Evolutionary conservation across 1,140 invertebrate genomes (phyloP).

Genomic region (Archivesica marissinica): DNA sequence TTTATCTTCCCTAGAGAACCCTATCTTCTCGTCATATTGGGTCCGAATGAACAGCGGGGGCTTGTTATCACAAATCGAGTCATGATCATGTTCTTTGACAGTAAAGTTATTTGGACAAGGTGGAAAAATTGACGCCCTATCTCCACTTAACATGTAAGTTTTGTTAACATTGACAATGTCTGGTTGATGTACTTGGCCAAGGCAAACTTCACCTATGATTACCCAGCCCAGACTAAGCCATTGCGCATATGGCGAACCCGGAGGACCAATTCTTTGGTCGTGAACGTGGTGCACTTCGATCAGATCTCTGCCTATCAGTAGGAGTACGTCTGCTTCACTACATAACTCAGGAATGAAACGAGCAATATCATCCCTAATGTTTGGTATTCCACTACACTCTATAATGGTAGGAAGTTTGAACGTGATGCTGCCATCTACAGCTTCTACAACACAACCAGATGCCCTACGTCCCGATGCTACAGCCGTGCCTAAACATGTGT

Average conservation of each 20-base stretch:
- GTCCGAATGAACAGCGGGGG: constrained; percentile 56
- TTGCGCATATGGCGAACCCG: constrained; percentile 54
- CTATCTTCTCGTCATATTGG: neutral
- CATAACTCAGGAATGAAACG: neutral
- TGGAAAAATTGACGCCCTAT: constrained; percentile 42
- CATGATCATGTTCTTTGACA: constrained; percentile 54
- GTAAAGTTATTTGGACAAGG: constrained; percentile 56
- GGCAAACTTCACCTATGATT: constrained; percentile 60
- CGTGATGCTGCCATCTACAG: neutral
- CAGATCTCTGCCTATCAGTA: constrained; percentile 61
- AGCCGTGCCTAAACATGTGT: constrained; percentile 23
- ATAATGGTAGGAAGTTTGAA: neutral
- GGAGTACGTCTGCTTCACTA: neutral
- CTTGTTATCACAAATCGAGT: constrained; percentile 48
- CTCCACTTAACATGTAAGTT: constrained; percentile 24
- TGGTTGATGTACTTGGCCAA: constrained; percentile 38
- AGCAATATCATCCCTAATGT: neutral
- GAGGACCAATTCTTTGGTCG: constrained; percentile 53
- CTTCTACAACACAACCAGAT: constrained; percentile 23
- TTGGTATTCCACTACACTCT: constrained; percentile 62
- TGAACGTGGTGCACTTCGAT: constrained; percentile 55
- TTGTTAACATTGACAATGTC: constrained; percentile 43
- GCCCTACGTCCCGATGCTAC: neutral
- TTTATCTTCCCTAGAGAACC: constrained; percentile 60
- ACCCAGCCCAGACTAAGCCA: constrained; percentile 65